A percentile compares a stretch with the other conserved stretches of the same genome.
Evolutionary conservation across 2,797 vertebrate species (phyloP).

Genomic region (Lophius americanus): DNA sequence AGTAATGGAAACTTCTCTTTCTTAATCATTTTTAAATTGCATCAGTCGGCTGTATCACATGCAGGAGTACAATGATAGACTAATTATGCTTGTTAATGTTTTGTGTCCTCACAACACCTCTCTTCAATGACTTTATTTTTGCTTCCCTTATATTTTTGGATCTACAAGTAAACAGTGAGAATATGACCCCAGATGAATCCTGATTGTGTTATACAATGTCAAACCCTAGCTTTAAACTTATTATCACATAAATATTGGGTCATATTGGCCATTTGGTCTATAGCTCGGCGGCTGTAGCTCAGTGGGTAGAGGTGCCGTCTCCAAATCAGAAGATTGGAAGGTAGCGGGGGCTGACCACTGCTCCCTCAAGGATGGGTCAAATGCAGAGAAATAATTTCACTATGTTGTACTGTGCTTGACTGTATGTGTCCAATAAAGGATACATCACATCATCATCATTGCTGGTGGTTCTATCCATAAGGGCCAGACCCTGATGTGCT

Average conservation of each 20-base stretch:
- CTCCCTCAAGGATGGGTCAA: too few relatives aligned
- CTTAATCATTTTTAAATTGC: slow-evolving; percentile 48
- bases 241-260: neutral
- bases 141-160: neutral
- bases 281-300: too few relatives aligned
- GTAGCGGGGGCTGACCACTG: too few relatives aligned
- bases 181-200: too few relatives aligned
- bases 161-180: too few relatives aligned
- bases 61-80: slow-evolving; percentile 18
- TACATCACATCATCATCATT: too few relatives aligned
- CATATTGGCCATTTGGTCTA: too few relatives aligned
- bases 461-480: slow-evolving; percentile 23
- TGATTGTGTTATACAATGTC: neutral
- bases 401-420: too few relatives aligned
- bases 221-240: slow-evolving; percentile 16
- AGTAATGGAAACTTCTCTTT: slow-evolving; percentile 11
- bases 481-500: slow-evolving; percentile 32
- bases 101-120: slow-evolving; percentile 28
- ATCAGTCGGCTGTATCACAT: slow-evolving; percentile 39
- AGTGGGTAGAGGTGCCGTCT: too few relatives aligned
- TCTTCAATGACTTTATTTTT: slow-evolving; percentile 11
- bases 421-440: too few relatives aligned
- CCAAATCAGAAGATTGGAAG: too few relatives aligned
- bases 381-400: too few relatives aligned
- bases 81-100: slow-evolving; percentile 44